These are phyloP conservation scores for Cebus imitator DNA, from an alignment of 2,113 vertebrate genomes.

Conservation along the genomic window DNA sequence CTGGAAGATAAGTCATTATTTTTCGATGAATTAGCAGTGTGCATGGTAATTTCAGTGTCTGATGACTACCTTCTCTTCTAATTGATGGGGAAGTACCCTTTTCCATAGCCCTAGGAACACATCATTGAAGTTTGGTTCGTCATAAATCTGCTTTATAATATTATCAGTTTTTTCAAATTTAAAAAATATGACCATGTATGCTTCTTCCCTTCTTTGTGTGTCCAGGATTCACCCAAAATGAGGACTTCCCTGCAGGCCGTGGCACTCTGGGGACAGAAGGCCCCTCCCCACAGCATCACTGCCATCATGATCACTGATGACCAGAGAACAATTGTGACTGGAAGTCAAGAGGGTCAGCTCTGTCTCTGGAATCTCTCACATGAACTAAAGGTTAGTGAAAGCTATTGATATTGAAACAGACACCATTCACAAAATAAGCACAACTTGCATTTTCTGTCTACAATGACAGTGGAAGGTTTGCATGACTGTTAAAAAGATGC, in stretches of 20 bases:
- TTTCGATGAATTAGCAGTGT: background rate
- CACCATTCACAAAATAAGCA: background rate
- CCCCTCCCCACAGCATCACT: conserved; percentile 87
- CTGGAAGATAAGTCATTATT: background rate
- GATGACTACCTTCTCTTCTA: background rate
- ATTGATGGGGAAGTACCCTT: background rate
- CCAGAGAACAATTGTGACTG: conserved; percentile 87
- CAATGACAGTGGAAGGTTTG: background rate
- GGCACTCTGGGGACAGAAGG: conserved; percentile 84
- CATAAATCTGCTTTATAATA: background rate
- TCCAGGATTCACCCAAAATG: conserved; percentile 77
- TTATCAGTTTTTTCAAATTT: background rate
- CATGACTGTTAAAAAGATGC: background rate
- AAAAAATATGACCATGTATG: background rate
- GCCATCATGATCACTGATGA: conserved; percentile 88
- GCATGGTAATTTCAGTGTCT: background rate
- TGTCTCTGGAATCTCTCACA: conserved; percentile 88
- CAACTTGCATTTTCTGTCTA: background rate
- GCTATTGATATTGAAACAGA: background rate
- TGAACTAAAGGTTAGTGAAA: conserved; percentile 84
- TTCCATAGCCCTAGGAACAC: background rate
- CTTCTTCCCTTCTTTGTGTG: background rate
- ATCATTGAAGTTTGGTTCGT: background rate
- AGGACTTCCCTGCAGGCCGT: conserved; percentile 76
- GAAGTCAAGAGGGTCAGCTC: conserved; percentile 88